Evolutionary conservation across 1,140 invertebrate genomes (phyloP), one percentile per base, ranked within the genome.

Genomic region (Nasonia giraulti): DNA sequence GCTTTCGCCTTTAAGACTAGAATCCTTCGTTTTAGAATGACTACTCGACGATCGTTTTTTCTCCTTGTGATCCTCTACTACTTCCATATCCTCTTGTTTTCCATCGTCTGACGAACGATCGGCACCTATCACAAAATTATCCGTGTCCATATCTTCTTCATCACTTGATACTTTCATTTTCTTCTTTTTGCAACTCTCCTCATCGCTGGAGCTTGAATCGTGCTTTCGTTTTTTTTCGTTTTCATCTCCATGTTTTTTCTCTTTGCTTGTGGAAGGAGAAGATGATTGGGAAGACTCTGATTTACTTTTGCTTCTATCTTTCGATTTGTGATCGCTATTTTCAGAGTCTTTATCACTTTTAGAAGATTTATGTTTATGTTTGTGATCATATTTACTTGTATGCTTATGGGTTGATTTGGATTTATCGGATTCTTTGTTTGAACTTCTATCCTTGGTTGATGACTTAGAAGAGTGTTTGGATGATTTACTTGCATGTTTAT

Each of bases 281-380:
- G 79, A 84, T 1, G 74, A 73, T 62, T 62, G 55, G 40, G 78
- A 66, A 37, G 74, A 82, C 23, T 85, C 82, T 55, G 78, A 80
- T 78, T 85, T 84, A 47, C 20, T 82, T 77, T 79, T 85, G 20
- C 47, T 75, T 14, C 80, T 84, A 31, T 84, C 66, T 20, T 78
- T 84, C 7, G 85, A 80, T n/a, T 87, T 85, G 75, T 85, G 17
- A n/a, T 84, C 84, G 31, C 20, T 20, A 37, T 44, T 23, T 85
- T 68, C 82, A 79, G 87, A 87, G 66, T 89, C 87, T 80, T 69
- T 87, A 17, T 88, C 82, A 66, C 40, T 88, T 75, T 87, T 89
- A 69, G 71, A 81, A 76, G 77, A 77, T 73, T 89, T 74, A 37
- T 86, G 50, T 33, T 87, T 84, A 80, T 86, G 84, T 82, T 87